phyloP scores from a whole-genome alignment of 1,140 invertebrate species.

The Muscidifurax raptorellus region DNA sequence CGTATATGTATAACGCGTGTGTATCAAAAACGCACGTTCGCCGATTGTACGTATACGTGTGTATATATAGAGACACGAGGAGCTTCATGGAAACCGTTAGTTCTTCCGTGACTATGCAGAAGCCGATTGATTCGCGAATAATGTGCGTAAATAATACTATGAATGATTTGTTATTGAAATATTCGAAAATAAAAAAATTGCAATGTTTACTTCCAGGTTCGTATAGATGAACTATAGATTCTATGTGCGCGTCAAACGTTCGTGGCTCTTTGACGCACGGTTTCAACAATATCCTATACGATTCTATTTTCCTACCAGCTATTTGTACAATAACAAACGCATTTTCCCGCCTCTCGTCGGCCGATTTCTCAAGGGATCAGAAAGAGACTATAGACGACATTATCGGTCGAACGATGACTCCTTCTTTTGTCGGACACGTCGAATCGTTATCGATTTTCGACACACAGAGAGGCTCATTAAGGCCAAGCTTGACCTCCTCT shows the following conservation, averaged over 20 bases:
- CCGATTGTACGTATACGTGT: not conserved
- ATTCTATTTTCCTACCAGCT: not conserved
- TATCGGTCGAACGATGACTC: conserved; percentile 2
- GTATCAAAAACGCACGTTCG: not conserved
- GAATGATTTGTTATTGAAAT: not conserved
- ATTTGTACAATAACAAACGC: not conserved
- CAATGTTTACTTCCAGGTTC: too few species aligned
- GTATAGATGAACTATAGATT: too few species aligned
- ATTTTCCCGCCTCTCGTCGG: too few species aligned
- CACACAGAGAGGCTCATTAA: conserved; percentile 22
- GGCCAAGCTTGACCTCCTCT: not conserved
- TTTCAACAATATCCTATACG: not conserved
- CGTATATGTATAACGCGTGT: not conserved
- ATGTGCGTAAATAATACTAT: not conserved
- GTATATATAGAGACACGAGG: not conserved
- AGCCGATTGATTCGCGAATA: too few species aligned
- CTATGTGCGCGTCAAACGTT: too few species aligned
- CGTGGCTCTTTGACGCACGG: not conserved
- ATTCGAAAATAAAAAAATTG: not conserved
- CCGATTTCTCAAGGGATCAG: not conserved
- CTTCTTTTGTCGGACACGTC: not conserved
- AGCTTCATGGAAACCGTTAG: not conserved
- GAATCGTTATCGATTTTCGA: conserved; percentile 33
- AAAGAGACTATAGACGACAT: too few species aligned
- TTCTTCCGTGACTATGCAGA: not conserved